These are phyloP conservation scores for Caenorhabditis sp. DNA, from an alignment of 2,888 invertebrate species.

Conservation along the genomic window DNA sequence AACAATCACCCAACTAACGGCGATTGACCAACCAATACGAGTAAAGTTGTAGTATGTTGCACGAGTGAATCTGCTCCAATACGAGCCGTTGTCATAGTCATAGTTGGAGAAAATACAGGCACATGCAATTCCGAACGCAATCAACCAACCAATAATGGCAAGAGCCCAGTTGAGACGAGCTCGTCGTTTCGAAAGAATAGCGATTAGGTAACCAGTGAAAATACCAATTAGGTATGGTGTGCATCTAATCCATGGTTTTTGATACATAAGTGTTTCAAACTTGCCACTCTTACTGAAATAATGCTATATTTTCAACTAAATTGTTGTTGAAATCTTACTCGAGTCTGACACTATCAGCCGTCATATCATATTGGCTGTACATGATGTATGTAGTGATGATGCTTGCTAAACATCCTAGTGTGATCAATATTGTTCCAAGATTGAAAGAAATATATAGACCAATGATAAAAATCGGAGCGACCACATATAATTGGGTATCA, in stretches of 20 bases:
- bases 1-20: constrained; percentile 72
- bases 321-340: not conserved
- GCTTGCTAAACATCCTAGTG: constrained; percentile 5
- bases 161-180: constrained; percentile 28
- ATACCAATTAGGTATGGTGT: constrained; percentile 72
- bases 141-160: constrained; percentile 30
- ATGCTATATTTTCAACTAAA: not conserved
- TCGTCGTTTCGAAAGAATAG: constrained; percentile 41
- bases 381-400: constrained; percentile 2
- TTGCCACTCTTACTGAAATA: not conserved
- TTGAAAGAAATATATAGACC: constrained; percentile 15
- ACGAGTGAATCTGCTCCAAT: constrained; percentile 37
- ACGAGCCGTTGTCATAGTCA: constrained; percentile 33
- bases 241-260: constrained; percentile 66
- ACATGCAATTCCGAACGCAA: constrained; percentile 24
- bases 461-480: constrained; percentile 24
- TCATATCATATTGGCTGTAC: not conserved
- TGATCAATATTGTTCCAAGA: constrained; percentile 8
- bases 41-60: constrained; percentile 46
- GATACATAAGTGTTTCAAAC: constrained; percentile 16
- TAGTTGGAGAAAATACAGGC: constrained; percentile 34
- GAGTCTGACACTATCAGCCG: not conserved
- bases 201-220: constrained; percentile 71
- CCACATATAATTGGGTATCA: constrained; percentile 23
- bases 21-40: constrained; percentile 71